Percentiles rank a stretch among this genome's conserved stretches.
Evolutionary conservation across 2,888 invertebrate genomes (phyloP).

Genomic region (Isoperla grammatica): DNA sequence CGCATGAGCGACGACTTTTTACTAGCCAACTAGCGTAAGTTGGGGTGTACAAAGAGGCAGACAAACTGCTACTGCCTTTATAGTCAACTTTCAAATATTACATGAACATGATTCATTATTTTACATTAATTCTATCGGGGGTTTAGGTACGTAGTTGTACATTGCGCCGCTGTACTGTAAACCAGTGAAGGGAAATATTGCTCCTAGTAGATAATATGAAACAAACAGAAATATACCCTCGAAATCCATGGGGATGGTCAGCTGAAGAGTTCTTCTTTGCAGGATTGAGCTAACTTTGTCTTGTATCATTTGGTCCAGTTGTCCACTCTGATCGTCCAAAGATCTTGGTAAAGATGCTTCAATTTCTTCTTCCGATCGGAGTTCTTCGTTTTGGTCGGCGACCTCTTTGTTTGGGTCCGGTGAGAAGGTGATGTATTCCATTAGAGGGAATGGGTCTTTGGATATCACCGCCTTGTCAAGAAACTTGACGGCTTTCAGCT

Average conservation of each 20-base stretch:
- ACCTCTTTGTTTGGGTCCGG: constrained; percentile 19
- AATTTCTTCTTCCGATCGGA: constrained; percentile 21
- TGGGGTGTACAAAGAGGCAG: too few relatives aligned
- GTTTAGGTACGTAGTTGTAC: background rate
- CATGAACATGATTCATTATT: too few relatives aligned
- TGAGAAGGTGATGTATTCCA: constrained; percentile 24
- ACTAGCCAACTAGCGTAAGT: too few relatives aligned
- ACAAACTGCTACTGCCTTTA: too few relatives aligned
- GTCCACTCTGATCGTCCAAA: constrained; percentile 19
- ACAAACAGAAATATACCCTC: constrained; percentile 38
- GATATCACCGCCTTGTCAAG: constrained; percentile 23
- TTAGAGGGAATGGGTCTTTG: constrained; percentile 19
- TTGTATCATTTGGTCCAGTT: constrained; percentile 39
- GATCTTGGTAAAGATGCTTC: constrained; percentile 25
- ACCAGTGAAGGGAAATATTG: background rate
- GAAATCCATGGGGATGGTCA: constrained; percentile 42
- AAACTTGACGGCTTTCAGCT: constrained; percentile 28
- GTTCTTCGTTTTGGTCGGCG: background rate
- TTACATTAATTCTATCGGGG: too few relatives aligned
- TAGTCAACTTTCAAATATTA: too few relatives aligned
- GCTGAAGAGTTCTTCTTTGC: constrained; percentile 43
- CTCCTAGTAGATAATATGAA: background rate
- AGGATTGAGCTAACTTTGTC: constrained; percentile 44
- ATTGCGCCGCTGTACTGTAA: background rate
- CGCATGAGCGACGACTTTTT: too few relatives aligned